These are phyloP conservation scores for Minunthozetes semirufus DNA, from an alignment of 2,888 invertebrate genomes.

Conservation along the genomic window DNA sequence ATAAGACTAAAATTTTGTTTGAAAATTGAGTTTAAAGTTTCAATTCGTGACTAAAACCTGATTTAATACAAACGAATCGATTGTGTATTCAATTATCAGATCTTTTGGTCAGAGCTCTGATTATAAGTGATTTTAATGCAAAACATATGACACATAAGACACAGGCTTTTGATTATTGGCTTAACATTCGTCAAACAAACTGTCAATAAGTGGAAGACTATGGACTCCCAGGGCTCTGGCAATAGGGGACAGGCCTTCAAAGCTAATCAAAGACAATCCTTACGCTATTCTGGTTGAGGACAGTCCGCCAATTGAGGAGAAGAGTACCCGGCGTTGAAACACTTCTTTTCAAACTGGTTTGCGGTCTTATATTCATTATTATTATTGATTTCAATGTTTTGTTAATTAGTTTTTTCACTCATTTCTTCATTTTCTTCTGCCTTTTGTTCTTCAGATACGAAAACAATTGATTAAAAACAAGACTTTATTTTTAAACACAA, in stretches of 20 bases:
- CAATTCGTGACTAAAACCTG: too few species aligned
- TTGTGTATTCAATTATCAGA: too few species aligned
- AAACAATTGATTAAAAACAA: not conserved
- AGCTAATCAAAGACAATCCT: not conserved
- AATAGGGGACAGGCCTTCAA: not conserved
- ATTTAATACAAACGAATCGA: too few species aligned
- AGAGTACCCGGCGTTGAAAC: conserved; percentile 33
- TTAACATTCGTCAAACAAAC: not conserved
- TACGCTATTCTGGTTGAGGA: conserved; percentile 2
- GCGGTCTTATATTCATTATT: conserved; percentile 7
- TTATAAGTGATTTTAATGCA: too few species aligned
- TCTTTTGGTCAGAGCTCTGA: too few species aligned
- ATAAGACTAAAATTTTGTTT: too few species aligned
- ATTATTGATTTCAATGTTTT: not conserved
- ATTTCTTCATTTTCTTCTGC: not conserved
- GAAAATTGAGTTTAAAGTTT: too few species aligned
- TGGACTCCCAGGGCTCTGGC: too few species aligned
- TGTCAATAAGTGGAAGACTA: too few species aligned
- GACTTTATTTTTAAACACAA: not conserved
- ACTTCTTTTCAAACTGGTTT: conserved; percentile 30
- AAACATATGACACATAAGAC: too few species aligned
- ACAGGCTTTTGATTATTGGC: too few species aligned
- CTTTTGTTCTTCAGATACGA: too few species aligned
- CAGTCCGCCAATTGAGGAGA: conserved; percentile 6
- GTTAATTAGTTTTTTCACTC: not conserved